phyloP scores from a whole-genome alignment of 2,113 vertebrate genomes.

The Mormyrus lacerda region DNA sequence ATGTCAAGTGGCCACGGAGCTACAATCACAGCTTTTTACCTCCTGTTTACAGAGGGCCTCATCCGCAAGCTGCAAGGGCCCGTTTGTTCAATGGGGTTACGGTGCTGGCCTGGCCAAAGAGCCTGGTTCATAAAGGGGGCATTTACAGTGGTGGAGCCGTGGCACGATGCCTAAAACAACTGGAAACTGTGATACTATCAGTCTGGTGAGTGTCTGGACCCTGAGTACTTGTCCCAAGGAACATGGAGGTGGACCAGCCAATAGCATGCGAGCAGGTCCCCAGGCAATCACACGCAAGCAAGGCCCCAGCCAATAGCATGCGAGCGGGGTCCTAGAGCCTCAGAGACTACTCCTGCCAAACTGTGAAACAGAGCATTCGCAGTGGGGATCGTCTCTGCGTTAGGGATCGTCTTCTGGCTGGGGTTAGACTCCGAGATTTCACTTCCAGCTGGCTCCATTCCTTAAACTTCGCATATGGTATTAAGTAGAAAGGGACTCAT shows the following conservation, averaged over 20 bases:
- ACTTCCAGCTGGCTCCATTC: neutral
- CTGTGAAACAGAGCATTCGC: neutral
- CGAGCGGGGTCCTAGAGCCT: neutral
- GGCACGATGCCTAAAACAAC: slow-evolving; percentile 15
- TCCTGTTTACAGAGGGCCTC: slow-evolving; percentile 11
- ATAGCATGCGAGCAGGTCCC: neutral
- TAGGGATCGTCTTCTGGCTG: neutral
- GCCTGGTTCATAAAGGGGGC: slow-evolving; percentile 13
- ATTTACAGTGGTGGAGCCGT: slow-evolving; percentile 1
- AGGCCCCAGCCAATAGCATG: neutral
- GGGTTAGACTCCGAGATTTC: neutral
- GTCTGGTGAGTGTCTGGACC: neutral
- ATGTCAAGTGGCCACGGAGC: neutral
- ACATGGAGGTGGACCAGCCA: neutral
- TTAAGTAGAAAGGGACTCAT: neutral
- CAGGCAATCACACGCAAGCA: neutral
- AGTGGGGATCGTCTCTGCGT: neutral
- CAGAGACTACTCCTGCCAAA: too few species aligned
- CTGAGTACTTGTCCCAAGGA: neutral
- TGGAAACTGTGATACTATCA: slow-evolving; percentile 20
- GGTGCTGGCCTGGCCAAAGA: neutral
- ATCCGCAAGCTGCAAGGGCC: neutral
- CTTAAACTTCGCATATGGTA: neutral
- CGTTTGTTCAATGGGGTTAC: neutral
- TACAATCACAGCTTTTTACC: neutral